Base-by-base conservation (phyloP, 2,113 vertebrate genomes). In the Orycteropus afer region DNA sequence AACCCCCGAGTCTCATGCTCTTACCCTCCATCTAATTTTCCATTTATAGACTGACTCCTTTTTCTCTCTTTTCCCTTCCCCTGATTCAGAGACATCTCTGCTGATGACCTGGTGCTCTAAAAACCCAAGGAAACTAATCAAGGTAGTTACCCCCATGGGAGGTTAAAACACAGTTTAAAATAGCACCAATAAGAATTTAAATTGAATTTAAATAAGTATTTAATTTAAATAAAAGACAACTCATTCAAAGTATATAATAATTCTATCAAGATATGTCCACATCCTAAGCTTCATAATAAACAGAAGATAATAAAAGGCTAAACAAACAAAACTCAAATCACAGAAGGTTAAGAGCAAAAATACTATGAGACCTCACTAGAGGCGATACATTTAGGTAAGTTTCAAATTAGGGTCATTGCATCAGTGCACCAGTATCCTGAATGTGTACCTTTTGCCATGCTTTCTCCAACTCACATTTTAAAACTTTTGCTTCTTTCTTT, bases 381-480 rank as follows among this genome's bases (percentile, higher is more conserved):
- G 37, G 77, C n/a, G 74, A 85, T 91, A 73, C 57, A 78, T 85
- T 63, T 45, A 32, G 9, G 49, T 3, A 57, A 57, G 17, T 78
- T 89, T 81, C 42, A 76, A 90, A 84, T 95, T 84, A 91, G n/a
- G 29, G 94, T 78, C 23, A 61, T 92, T 81, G 53, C 3, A n/a
- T 67, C 37, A 22, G 7, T 69, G 29, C 37, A 42, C 83, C 27
- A 23, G 3, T 47, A 22, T 7, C 15, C 32, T 71, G 51, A 82
- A 32, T 4, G 0, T 51, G 17, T 23, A 14, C 12, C 49, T 69
- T n/a, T 40, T 67, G 10, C 15, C 45, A 34, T 37, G 14, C 73
- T 79, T 90, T 85, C 47, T 76, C 45, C 29, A 77, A 55, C 9
- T 57, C 40, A 11, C 11, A 34, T 67, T 81, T 81, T 37, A 82